phyloP scores from a whole-genome alignment of 92 coral and sea anemone genomes.

The Phenganax marumi region DNA sequence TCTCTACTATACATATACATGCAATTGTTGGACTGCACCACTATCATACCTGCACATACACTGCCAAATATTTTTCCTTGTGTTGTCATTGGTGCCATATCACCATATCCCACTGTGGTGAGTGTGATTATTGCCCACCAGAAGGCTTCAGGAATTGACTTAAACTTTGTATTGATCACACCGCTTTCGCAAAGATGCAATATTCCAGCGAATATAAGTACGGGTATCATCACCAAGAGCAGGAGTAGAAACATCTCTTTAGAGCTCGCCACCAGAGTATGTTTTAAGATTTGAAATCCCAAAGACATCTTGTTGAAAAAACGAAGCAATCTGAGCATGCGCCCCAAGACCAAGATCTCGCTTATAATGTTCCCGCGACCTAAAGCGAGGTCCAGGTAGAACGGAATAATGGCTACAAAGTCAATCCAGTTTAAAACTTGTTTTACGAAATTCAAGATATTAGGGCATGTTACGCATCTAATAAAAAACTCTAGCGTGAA shows the following conservation, averaged over 20 bases:
- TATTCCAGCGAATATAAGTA: constrained; percentile 81
- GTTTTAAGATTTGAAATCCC: constrained; percentile 94
- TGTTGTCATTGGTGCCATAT: constrained; percentile 65
- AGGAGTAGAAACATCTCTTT: constrained; percentile 77
- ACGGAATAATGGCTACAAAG: constrained; percentile 85
- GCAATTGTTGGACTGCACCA: not conserved
- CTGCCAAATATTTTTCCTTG: constrained; percentile 79
- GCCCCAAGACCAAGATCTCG: constrained; percentile 71
- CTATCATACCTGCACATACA: constrained; percentile 77
- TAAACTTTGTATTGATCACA: constrained; percentile 37
- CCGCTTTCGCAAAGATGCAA: constrained; percentile 73
- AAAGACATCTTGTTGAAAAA: constrained; percentile 83
- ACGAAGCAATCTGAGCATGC: constrained; percentile 78
- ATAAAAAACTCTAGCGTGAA: constrained; percentile 82
- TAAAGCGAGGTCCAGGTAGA: constrained; percentile 64
- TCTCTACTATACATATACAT: not conserved
- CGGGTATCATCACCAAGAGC: constrained; percentile 77
- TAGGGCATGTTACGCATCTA: constrained; percentile 73
- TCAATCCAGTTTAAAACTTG: constrained; percentile 91
- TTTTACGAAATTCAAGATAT: constrained; percentile 65
- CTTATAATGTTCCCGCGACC: constrained; percentile 26
- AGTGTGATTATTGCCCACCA: constrained; percentile 99
- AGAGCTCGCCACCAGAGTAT: constrained; percentile 90
- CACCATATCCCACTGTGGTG: constrained; percentile 97
- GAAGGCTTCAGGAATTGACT: constrained; percentile 82